A percentile compares a stretch with the other conserved stretches of the same genome.
Conservation (phyloP, 92 coral and sea anemone species). For the Palythoa heliodiscus region DNA sequence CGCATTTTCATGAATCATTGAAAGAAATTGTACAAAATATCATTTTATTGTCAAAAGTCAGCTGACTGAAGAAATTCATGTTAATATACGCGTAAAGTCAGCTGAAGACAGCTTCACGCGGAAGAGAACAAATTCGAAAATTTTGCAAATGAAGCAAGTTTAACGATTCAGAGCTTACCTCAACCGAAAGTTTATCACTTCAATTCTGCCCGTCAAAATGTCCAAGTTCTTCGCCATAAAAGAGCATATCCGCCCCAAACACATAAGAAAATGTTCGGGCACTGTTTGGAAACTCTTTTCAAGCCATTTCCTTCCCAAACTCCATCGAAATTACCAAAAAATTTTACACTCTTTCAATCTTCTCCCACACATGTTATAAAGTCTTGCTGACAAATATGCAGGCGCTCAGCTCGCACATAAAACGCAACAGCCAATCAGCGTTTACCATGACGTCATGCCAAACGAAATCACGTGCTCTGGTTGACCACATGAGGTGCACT, state of each 20-base stretch:
- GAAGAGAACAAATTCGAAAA: conserved; percentile 38
- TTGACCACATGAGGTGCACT: conserved; percentile 73
- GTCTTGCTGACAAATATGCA: conserved; percentile 66
- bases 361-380: conserved; percentile 47
- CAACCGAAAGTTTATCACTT: conserved; percentile 52
- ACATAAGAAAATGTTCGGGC: conserved; percentile 43
- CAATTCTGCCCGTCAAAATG: conserved; percentile 73
- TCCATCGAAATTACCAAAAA: conserved; percentile 41
- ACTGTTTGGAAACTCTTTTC: conserved; percentile 48
- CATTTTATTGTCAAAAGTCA: not conserved
- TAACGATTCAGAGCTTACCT: conserved; percentile 36
- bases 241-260: conserved; percentile 49
- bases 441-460: conserved; percentile 78
- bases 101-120: conserved; percentile 25
- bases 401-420: conserved; percentile 63
- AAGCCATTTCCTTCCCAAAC: conserved; percentile 53
- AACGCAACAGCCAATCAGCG: conserved; percentile 74
- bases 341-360: conserved; percentile 47
- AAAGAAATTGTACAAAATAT: not conserved
- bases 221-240: conserved; percentile 76
- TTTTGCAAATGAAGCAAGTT: conserved; percentile 43
- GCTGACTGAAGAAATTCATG: conserved; percentile 10
- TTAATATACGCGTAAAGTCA: not conserved
- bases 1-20: not conserved
- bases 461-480: conserved; percentile 71